Conservation (phyloP, 2,113 vertebrate species). For the Tychaedon coryphoeus region DNA sequence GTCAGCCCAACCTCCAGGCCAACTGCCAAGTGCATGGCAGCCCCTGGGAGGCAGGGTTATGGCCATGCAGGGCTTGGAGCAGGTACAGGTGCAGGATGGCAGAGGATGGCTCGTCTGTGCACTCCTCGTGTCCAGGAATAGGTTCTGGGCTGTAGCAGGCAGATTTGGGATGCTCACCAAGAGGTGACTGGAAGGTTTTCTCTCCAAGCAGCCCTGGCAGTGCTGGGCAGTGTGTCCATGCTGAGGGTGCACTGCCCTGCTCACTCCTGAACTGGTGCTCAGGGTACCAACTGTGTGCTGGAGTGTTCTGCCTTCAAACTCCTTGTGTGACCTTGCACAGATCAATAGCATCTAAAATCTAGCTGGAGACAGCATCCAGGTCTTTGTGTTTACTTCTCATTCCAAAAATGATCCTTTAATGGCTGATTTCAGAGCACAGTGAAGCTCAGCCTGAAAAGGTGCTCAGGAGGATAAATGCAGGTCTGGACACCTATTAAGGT, state of each 20-base stretch:
- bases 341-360: neutral
- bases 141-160: neutral
- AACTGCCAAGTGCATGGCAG: conserved; percentile 61
- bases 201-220: neutral
- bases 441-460: neutral
- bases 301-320: neutral
- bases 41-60: conserved; percentile 3
- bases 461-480: neutral
- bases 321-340: conserved; percentile 4
- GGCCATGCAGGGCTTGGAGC: conserved; percentile 27
- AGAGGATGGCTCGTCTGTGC: neutral
- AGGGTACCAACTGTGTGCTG: neutral
- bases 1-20: conserved; percentile 67
- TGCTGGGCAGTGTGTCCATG: neutral
- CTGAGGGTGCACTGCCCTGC: neutral
- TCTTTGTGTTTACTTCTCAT: neutral
- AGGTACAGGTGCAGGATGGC: conserved; percentile 13
- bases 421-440: neutral
- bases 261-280: neutral
- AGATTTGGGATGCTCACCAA: neutral
- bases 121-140: neutral
- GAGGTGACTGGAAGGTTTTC: neutral
- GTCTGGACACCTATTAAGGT: neutral
- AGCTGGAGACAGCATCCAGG: neutral
- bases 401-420: neutral